Evolutionary conservation across 64 coral and sea anemone species (phyloP), one percentile per base, ranked within the genome.

Genomic region (Stichodactyla mertensii): DNA sequence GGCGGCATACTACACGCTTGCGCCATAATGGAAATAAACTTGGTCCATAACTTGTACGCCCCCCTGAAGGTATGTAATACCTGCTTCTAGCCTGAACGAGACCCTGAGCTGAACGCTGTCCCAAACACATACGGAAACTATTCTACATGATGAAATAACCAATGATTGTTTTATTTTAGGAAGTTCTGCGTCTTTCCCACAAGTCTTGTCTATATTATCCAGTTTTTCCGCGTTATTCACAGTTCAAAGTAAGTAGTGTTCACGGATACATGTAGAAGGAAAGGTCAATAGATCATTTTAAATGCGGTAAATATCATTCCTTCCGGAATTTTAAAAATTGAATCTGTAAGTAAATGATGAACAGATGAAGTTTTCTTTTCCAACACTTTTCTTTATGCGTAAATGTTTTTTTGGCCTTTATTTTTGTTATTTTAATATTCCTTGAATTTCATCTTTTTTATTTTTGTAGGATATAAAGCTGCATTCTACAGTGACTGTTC

Each of bases 121-220:
- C 59, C 4, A 61, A 61, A 61, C 36, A 2, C 36, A 45, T 45
- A 4, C 3, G 36, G 1, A 61, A 61, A 61, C 59, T 66, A 1
- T 66, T n/a, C 62, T 66, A 5, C 22, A 66, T 8, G 4, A 66
- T n/a, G 0, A 13, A 66, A 74, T 74, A 31, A 11, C 69, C 27
- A 74, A 74, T 74, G 24, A 23, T 74, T 74, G 69, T 26, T 31
- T 74, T 26, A 27, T 57, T 60, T 54, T 57, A 99, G 97, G 97
- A 99, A 91, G 77, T 99, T 31, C 83, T 99, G 58, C 88, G 97
- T 15, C 82, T 99, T 52, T 92, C 97, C 6, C 93, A 93, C 86
- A 99, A 95, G 88, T 99, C 97, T 2, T 99, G 97, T 64, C 83
- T 99, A 13, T 99, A 99, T 28, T 99, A 99, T 79, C 90, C 97